Evolutionary conservation across 2,113 vertebrate species (phyloP), one percentile per base, ranked within the genome.

Genomic region (Taurulus bubalis): DNA sequence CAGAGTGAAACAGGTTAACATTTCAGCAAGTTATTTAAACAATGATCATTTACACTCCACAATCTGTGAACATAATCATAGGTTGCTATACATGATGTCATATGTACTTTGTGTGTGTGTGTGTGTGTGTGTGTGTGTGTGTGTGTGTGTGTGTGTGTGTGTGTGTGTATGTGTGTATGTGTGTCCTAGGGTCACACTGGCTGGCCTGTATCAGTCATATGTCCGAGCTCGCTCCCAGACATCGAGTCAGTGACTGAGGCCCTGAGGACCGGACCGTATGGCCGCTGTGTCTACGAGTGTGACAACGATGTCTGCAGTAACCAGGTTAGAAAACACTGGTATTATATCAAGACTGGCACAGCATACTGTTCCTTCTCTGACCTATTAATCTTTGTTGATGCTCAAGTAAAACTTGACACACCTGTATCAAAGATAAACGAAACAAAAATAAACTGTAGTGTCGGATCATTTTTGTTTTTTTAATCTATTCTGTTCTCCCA

Each of bases 221-320:
- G 96, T 66, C 70, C 71, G 3, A 91, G 18, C 67, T 94, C 95
- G 0, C 14, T 90, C 26, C 91, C 93, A 56, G 95, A 96, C 82
- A 95, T 97, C 1, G 96, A 96, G 81, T 94, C 95, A 0, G 93
- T 96, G 73, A 95, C 93, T 0, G 93, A 95, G 68, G 96, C 94
- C 0, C 87, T 97, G 77, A 91, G 56, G 72, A 89, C 82, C 0
- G 96, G 96, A 59, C 96, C 96, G 0, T 97, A 97, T 2, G 96
- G 96, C 14, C 95, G 96, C 85, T 97, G 96, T 56, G 95, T 96
- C 38, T 97, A 96, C 20, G 90, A 95, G 60, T 96, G 96, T 85
- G 96, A 97, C 90, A 97, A 97, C 4, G 96, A 96, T 7, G 96
- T 97, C 34, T 96, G 95, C 86, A 94, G 89, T 77, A 95, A 96